These are phyloP conservation scores for Nesogale talazaci DNA, from an alignment of 2,113 vertebrate genomes.

Conservation along the genomic window DNA sequence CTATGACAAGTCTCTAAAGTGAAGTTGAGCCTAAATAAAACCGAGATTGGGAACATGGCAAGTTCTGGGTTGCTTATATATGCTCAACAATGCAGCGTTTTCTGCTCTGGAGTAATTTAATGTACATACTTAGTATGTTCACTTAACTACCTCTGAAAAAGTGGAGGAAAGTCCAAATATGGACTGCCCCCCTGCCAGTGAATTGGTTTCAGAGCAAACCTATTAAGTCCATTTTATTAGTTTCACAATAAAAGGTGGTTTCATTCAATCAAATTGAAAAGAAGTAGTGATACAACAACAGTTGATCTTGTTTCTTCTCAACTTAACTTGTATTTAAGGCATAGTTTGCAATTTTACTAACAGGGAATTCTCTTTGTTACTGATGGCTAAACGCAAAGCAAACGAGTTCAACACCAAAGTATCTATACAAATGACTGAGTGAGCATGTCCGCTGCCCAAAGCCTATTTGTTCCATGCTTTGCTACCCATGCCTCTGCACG, in stretches of 20 bases:
- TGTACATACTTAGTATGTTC: neutral
- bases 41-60: neutral
- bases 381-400: neutral
- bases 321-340: neutral
- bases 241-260: neutral
- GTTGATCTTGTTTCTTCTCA: neutral
- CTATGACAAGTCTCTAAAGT: neutral
- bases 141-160: neutral
- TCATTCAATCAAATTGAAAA: neutral
- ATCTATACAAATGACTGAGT: neutral
- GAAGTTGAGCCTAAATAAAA: neutral
- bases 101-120: neutral
- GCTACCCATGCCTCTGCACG: accelerated
- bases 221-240: neutral
- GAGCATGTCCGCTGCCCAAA: neutral
- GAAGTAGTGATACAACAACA: neutral
- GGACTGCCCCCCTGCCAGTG: neutral
- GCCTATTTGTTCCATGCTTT: neutral
- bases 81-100: neutral
- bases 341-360: neutral
- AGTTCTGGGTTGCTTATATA: neutral
- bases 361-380: neutral
- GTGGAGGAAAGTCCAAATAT: neutral
- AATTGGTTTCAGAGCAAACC: neutral
- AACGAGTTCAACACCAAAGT: neutral